Conservation (phyloP, 1,140 invertebrate species). For the Drosophila littoralis region DNA sequence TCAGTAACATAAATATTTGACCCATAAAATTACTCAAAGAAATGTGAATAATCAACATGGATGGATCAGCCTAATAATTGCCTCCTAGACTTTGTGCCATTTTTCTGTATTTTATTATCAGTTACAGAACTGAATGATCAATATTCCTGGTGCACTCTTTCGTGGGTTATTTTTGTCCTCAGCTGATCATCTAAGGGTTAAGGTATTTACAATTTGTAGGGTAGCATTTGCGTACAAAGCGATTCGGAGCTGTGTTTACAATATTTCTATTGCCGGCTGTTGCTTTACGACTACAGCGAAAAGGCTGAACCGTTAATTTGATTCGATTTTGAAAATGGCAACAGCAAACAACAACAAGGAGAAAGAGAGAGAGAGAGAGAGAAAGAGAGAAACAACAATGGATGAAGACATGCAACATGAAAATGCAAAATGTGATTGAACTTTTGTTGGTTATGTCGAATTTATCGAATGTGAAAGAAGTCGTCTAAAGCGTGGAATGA, state of each 20-base stretch:
- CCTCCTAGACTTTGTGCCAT: too few relatives aligned
- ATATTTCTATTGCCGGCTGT: constrained; percentile 74
- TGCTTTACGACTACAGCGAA: constrained; percentile 77
- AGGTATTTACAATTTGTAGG: constrained; percentile 29
- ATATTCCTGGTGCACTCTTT: too few relatives aligned
- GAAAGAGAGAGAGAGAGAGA: constrained; percentile 3
- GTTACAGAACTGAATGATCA: neutral
- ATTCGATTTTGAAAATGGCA: constrained; percentile 78
- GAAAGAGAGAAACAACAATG: constrained; percentile 22
- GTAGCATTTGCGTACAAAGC: constrained; percentile 62
- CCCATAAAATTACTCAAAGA: too few relatives aligned
- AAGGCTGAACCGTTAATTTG: constrained; percentile 76
- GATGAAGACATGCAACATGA: constrained; percentile 56
- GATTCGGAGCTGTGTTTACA: constrained; percentile 71
- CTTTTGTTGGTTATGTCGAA: constrained; percentile 19
- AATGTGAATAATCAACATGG: too few relatives aligned
- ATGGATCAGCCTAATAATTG: too few relatives aligned
- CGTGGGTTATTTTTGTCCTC: neutral
- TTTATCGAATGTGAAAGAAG: constrained; percentile 2
- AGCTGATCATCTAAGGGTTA: constrained; percentile 42
- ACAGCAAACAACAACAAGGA: constrained; percentile 25
- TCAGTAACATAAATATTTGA: too few relatives aligned
- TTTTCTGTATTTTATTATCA: neutral
- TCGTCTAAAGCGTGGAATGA: neutral
- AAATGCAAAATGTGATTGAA: constrained; percentile 65